Base-by-base conservation (phyloP, 1,140 invertebrate genomes). In the Lepidurus couesii region DNA sequence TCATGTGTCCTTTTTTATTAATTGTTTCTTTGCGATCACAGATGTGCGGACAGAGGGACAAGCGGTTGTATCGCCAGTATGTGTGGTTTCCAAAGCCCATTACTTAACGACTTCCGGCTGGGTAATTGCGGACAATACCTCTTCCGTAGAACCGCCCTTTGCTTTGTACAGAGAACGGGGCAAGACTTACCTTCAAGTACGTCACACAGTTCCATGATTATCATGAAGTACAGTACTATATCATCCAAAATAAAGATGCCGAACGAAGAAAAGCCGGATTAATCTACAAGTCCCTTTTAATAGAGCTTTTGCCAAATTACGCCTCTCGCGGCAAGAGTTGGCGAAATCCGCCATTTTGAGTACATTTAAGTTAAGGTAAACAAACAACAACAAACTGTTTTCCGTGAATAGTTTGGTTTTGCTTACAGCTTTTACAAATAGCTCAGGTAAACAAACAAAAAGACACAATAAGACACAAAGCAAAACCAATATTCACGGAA, bases 41-140 rank as follows among this genome's bases (percentile, higher is more conserved):
- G 82, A 81, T 26, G 76, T 83, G 75, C 79, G 80, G 16, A 76
- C 81, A 44, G 81, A 81, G 11, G 82, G 81, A 1, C 75, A 79
- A 2, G 77, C 80, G 8, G 80, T 83, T 34, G 16, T 82, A n/a
- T 81, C 82, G 4, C 92, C 93, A n/a, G 89, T 94, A 42, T 95
- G 94, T 83, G 92, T 92, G 34, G 92, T 95, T n/a, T 92, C 92
- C 1, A 90, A 91, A 43, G 91, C 92, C 1, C 91, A 93, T 84
- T 93, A 93, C 83, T 86, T 95, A 43, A 91, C 92, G 1, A 87
- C 88, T 78, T 88, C 88, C 81, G 93, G 93, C 42, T 95, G 93
- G 90, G 85, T 89, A 10, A 92, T 93, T 82, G 84, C 93, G 34
- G 87, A 90, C 76, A 93, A 93, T 84, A 88, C 90, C 13, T 87